These are phyloP conservation scores for Anticlea derivata DNA, from an alignment of 2,888 invertebrate genomes.

Conservation along the genomic window DNA sequence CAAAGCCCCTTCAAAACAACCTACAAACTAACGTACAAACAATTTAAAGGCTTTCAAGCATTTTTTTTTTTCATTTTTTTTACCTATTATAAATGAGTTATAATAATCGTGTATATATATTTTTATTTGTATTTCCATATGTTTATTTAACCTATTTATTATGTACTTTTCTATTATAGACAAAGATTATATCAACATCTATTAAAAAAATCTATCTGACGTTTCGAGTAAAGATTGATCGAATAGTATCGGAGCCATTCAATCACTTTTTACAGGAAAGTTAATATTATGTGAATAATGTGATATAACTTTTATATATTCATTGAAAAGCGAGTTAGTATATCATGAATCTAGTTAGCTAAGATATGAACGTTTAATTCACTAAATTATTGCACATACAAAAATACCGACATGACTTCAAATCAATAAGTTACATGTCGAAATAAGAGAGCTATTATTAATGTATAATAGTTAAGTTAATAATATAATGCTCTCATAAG, in stretches of 20 bases:
- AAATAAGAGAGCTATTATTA: constrained; percentile 31
- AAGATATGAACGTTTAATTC: constrained; percentile 75
- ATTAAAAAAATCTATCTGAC: constrained; percentile 53
- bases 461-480: constrained; percentile 17
- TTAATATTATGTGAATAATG: constrained; percentile 49
- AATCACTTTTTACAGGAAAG: constrained; percentile 40
- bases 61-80: constrained; percentile 72
- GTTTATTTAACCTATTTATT: constrained; percentile 75
- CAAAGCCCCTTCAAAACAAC: constrained; percentile 59
- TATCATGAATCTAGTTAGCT: constrained; percentile 73
- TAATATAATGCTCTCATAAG: constrained; percentile 30
- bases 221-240: constrained; percentile 41
- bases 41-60: constrained; percentile 81
- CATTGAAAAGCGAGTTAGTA: constrained; percentile 71
- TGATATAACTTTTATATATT: constrained; percentile 51
- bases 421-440: constrained; percentile 33
- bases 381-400: constrained; percentile 77
- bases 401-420: constrained; percentile 68
- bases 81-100: constrained; percentile 76
- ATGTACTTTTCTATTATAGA: constrained; percentile 81
- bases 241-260: constrained; percentile 7
- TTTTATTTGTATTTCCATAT: constrained; percentile 81
- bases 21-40: constrained; percentile 78
- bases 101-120: constrained; percentile 82
- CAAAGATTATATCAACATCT: constrained; percentile 80